Evolutionary conservation across 2,113 vertebrate species (phyloP), one percentile per base, ranked within the genome.

Genomic region (Syrrhaptes paradoxus): DNA sequence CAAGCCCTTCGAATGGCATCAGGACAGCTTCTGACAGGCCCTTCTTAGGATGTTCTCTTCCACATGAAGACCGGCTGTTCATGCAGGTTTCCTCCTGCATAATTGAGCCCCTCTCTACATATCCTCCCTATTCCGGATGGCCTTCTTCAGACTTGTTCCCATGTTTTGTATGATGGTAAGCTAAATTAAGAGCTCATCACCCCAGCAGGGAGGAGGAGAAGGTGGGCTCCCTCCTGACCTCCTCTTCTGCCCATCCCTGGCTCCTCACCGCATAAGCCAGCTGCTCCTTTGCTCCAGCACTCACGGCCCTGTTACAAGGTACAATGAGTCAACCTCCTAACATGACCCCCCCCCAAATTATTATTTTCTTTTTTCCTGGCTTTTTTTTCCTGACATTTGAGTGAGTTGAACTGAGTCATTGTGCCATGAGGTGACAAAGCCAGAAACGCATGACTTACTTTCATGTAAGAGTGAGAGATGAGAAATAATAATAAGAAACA

Each of bases 261-360:
- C 49, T 70, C n/a, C 55, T 28, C 49, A 58, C 7, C 2, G 1
- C n/a, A 9, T 6, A 22, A 82, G 13, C 25, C 68, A 34, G 41
- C 29, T 41, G 55, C 49, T 70, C 41, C 57, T 46, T 21, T 43
- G 59, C 31, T 25, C 26, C 48, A 59, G n/a, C 17, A n/a, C 45
- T 13, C 54, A 20, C 10, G 0, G 6, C 10, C 20, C 6, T 2
- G 1, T 29, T 25, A 52, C 36, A n/a, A 68, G 32, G 43, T 13
- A 70, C 4, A 8, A 21, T 8, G 49, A 57, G 22, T 26, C 32
- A 70, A 15, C 32, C 22, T 26, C 32, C 15, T 13, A 74, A 75
- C 10, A 29, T 21, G 5, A 28, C 20, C 16, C 13, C 6, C 20
- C 10, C n/a, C 24, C 8, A 5, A 20, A 38, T 41, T 41, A 41